A percentile compares a stretch with the other conserved stretches of the same genome.
phyloP scores from a whole-genome alignment of 2,797 vertebrate genomes.

The Takifugu rubripes region DNA sequence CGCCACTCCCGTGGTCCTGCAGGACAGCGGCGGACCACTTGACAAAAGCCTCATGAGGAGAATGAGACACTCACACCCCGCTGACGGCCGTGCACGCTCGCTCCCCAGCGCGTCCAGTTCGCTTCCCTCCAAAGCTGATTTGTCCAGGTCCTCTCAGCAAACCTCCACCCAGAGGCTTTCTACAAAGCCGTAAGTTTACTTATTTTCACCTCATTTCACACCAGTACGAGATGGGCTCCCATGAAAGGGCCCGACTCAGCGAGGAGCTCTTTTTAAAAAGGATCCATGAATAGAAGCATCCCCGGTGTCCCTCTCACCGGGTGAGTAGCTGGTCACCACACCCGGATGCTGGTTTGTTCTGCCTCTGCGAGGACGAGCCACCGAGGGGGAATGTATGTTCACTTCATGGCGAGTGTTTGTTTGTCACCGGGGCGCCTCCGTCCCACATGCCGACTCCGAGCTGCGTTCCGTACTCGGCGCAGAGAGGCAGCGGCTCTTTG shows the following conservation, averaged over 20 bases:
- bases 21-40: constrained; percentile 31
- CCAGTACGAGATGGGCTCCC: constrained; percentile 61
- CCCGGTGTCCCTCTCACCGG: constrained; percentile 45
- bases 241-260: constrained; percentile 68
- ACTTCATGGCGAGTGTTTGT: constrained; percentile 62
- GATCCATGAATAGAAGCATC: constrained; percentile 69
- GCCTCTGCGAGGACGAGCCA: constrained; percentile 37
- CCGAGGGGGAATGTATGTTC: constrained; percentile 56
- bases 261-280: constrained; percentile 63
- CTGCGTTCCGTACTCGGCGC: constrained; percentile 37
- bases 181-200: constrained; percentile 60
- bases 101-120: constrained; percentile 49
- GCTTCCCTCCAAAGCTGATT: constrained; percentile 72
- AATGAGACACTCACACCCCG: constrained; percentile 48
- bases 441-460: constrained; percentile 55
- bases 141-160: constrained; percentile 71
- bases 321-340: constrained; percentile 30
- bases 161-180: constrained; percentile 61
- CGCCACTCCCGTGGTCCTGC: constrained; percentile 26
- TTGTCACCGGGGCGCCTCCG: constrained; percentile 46
- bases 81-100: constrained; percentile 44
- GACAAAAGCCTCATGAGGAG: constrained; percentile 29
- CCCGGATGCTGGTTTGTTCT: constrained; percentile 36
- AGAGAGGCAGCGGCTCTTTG: constrained; percentile 63
- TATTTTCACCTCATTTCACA: constrained; percentile 77